These are phyloP conservation scores for Eupsilia transversa DNA, from an alignment of 2,888 invertebrate genomes.

Conservation along the genomic window DNA sequence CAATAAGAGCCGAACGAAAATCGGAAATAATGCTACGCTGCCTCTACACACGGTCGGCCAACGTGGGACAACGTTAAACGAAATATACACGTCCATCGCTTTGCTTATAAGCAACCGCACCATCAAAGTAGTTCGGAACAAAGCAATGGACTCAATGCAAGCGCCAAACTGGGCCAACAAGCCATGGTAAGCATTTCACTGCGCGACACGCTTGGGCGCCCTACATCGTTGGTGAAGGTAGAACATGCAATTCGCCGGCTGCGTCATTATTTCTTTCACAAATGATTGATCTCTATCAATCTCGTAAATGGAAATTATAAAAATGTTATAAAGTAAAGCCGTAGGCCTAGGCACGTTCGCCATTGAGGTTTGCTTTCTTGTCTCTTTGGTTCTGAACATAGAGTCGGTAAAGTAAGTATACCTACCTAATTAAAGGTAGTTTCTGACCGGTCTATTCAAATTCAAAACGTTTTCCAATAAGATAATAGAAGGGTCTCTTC, in stretches of 20 bases:
- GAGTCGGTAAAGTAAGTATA: not conserved
- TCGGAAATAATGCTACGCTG: conserved; percentile 57
- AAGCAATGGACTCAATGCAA: conserved; percentile 42
- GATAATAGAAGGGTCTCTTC: not conserved
- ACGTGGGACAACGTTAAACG: conserved; percentile 5
- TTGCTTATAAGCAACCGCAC: conserved; percentile 7
- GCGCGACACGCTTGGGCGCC: conserved; percentile 64
- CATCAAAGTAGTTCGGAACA: not conserved
- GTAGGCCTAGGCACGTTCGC: not conserved
- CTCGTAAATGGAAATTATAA: not conserved
- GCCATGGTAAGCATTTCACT: conserved; percentile 44
- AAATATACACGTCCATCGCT: conserved; percentile 32
- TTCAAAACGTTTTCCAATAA: conserved; percentile 3
- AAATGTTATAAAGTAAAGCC: not conserved
- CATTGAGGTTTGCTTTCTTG: not conserved
- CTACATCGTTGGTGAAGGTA: conserved; percentile 54
- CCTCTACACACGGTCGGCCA: conserved; percentile 23
- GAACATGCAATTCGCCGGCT: conserved; percentile 35
- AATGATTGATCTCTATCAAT: conserved; percentile 6
- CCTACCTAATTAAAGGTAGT: not conserved
- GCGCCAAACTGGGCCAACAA: conserved; percentile 28
- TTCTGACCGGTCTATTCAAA: not conserved
- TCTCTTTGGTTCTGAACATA: not conserved
- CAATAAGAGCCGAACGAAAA: conserved; percentile 57
- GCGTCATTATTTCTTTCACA: conserved; percentile 14